Evolutionary conservation across 2,797 vertebrate genomes (phyloP).

Genomic region (Pempheris klunzingeri): DNA sequence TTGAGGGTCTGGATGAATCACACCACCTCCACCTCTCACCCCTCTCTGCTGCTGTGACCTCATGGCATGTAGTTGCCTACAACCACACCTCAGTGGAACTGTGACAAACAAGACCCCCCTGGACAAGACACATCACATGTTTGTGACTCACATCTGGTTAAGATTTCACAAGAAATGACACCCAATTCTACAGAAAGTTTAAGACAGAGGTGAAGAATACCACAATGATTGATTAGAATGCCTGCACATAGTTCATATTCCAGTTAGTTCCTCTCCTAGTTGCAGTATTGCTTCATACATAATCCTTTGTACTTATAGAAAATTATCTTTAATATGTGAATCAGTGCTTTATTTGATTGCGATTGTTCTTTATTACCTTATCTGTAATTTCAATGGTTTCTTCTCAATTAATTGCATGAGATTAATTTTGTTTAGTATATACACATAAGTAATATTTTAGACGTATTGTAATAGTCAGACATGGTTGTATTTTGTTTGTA

Average conservation of each 20-base stretch:
- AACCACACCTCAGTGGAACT: not conserved
- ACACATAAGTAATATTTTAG: not conserved
- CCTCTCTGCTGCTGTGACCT: not conserved
- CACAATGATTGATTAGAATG: not conserved
- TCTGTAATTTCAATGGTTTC: not conserved
- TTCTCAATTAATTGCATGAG: not conserved
- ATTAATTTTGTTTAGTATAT: not conserved
- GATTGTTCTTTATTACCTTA: not conserved
- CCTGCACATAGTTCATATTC: not conserved
- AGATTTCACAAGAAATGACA: not conserved
- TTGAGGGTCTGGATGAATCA: slow-evolving; percentile 39
- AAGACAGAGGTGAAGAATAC: not conserved
- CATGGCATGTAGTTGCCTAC: not conserved
- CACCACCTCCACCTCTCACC: slow-evolving; percentile 42
- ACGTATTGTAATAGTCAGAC: not conserved
- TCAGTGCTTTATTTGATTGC: not conserved
- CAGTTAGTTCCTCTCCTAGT: not conserved
- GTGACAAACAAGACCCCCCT: not conserved
- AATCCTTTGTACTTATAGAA: not conserved
- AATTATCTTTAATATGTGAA: not conserved
- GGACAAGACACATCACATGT: not conserved
- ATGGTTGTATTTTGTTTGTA: too few species aligned
- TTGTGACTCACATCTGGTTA: not conserved
- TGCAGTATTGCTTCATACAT: not conserved
- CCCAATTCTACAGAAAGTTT: not conserved